A percentile compares a stretch with the other conserved stretches of the same genome.
These are phyloP conservation scores for Echeneis naucrates DNA, from an alignment of 2,797 vertebrate species.

Conservation along the genomic window DNA sequence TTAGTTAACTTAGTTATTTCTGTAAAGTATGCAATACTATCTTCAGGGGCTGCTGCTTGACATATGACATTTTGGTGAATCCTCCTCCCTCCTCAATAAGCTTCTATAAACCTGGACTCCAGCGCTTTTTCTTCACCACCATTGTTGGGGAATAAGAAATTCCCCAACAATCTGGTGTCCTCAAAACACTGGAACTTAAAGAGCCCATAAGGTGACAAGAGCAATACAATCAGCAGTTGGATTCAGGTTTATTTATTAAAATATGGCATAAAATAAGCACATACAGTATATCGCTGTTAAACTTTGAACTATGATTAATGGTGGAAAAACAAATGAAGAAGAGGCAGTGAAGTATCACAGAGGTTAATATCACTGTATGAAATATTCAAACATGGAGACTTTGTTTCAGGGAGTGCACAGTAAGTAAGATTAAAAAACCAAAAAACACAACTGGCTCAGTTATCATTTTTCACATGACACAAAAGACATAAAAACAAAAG, in stretches of 20 bases:
- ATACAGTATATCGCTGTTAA: background rate
- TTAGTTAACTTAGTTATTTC: too few species aligned
- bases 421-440: background rate
- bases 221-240: background rate
- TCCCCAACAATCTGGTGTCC: slow-evolving; percentile 13
- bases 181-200: slow-evolving; percentile 8
- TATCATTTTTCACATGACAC: background rate
- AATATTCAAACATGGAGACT: background rate
- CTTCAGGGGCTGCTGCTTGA: too few species aligned
- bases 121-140: too few species aligned
- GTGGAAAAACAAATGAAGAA: slow-evolving; percentile 4
- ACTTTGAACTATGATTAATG: background rate
- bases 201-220: background rate
- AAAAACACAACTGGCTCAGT: background rate
- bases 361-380: background rate
- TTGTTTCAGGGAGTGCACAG: slow-evolving; percentile 15
- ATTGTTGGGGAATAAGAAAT: too few species aligned
- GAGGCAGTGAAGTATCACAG: background rate
- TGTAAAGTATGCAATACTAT: too few species aligned
- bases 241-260: slow-evolving; percentile 45
- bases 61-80: too few species aligned
- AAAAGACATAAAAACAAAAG: background rate
- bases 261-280: slow-evolving; percentile 19
- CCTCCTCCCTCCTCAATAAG: too few species aligned
- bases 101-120: too few species aligned